Evolutionary conservation across 2,888 invertebrate genomes (phyloP), one percentile per base, ranked within the genome.

Genomic region (Anagyrus pseudococci): DNA sequence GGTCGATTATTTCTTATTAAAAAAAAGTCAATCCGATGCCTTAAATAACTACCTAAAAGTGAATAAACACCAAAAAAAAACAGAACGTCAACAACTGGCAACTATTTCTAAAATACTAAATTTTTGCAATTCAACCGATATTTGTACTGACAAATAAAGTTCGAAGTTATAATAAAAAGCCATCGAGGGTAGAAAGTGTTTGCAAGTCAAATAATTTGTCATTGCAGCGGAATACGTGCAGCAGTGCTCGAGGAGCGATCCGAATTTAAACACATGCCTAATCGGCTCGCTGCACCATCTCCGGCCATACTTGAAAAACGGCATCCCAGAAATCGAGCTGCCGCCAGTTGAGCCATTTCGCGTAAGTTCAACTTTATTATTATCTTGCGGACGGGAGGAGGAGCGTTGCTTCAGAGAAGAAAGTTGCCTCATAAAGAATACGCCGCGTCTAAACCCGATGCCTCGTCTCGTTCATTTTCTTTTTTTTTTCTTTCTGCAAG

Each of bases 241-340:
- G 72, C 89, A 88, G 77, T 90, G 90, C 70, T 84, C 83, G 59
- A 84, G 85, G 71, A 83, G 84, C 61, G 83, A 83, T 67, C 82
- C 83, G 0, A 73, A 82, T 44, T 56, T 83, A 55, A 77, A 77
- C 58, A 71, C 74, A 15, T 84, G 83, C 68, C 71, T 83, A 62
- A 78, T 82, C 46, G 71, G 75, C 52, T 75, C 83, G 25, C 73
- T 84, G 15, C 81, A 83, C 62, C 82, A 83, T 66, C 71, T 83
- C 22, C 75, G 77, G 66, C 83, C 83, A 1, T 83, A 80, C 65
- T 70, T 84, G 43, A 77, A 76, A 8, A 74, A 71, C 66, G 83
- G 83, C 23, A 83, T 86, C 66, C 83, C 85, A 6, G 86, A 86
- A 77, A 79, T 86, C 47, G 81, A 83, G 56, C 81, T 86, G 44